These are phyloP conservation scores for Laterallus jamaicensis DNA, from an alignment of 2,113 vertebrate species.

Conservation along the genomic window DNA sequence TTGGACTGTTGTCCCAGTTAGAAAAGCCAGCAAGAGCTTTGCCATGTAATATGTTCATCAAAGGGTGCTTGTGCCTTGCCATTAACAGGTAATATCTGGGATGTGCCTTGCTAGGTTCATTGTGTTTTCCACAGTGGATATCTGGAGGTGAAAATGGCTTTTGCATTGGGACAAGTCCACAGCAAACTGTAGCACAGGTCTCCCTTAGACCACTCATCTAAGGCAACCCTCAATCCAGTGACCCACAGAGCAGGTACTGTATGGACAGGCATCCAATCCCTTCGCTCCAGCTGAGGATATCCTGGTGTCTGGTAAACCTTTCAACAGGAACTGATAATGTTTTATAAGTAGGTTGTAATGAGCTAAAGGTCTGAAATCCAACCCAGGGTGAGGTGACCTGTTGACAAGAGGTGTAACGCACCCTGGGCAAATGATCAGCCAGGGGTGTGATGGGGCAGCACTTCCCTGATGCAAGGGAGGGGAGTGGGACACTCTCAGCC, in stretches of 20 bases:
- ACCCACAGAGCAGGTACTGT: background rate
- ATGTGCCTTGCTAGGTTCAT: background rate
- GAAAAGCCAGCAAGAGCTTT: background rate
- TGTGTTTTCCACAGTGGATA: constrained; percentile 4
- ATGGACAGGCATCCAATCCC: accelerated
- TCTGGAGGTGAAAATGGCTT: background rate
- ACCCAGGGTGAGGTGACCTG: background rate
- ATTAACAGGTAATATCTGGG: background rate
- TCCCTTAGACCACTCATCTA: background rate
- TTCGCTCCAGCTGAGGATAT: background rate
- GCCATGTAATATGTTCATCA: background rate
- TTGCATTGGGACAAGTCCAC: background rate
- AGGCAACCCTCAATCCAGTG: background rate
- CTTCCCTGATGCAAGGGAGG: background rate
- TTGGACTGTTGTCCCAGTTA: background rate
- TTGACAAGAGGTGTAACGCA: background rate
- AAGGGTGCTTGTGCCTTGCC: background rate
- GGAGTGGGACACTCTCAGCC: background rate
- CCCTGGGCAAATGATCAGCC: background rate
- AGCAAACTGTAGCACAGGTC: background rate
- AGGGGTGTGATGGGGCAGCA: accelerated
- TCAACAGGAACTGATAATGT: accelerated
- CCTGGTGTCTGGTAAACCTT: background rate
- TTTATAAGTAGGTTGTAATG: background rate
- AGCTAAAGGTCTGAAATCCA: background rate